Evolutionary conservation across 2,113 vertebrate species (phyloP).

Genomic region (Delphinapterus leucas): DNA sequence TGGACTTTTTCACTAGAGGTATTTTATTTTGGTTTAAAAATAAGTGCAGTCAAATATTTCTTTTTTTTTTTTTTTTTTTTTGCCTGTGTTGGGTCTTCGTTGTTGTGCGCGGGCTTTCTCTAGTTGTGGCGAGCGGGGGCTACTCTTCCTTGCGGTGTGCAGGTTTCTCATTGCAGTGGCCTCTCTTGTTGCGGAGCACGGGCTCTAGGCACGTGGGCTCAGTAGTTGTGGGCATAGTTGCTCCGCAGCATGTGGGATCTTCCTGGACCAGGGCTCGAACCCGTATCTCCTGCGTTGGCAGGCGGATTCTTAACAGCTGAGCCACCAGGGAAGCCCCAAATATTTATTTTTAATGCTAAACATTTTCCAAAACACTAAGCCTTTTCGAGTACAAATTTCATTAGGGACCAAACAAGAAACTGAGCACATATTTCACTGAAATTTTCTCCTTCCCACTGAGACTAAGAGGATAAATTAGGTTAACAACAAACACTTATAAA

Average conservation of each 20-base stretch:
- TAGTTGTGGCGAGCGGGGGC: too few relatives aligned
- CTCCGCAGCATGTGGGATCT: too few relatives aligned
- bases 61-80: background rate
- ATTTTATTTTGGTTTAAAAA: constrained; percentile 49
- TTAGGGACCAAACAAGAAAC: constrained; percentile 60
- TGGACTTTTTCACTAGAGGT: constrained; percentile 37
- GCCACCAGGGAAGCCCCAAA: background rate
- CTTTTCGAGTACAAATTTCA: constrained; percentile 56
- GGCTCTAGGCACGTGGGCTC: too few relatives aligned
- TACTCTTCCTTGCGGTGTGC: too few relatives aligned
- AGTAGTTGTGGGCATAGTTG: too few relatives aligned
- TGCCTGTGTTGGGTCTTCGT: too few relatives aligned
- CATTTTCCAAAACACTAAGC: constrained; percentile 63
- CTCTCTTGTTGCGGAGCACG: too few relatives aligned
- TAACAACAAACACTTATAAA: constrained; percentile 63
- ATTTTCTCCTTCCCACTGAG: constrained; percentile 60
- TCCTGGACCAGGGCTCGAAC: too few relatives aligned
- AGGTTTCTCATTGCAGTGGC: too few relatives aligned
- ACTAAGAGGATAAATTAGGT: constrained; percentile 60
- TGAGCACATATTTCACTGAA: constrained; percentile 66
- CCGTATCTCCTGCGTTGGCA: too few relatives aligned
- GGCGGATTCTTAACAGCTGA: too few relatives aligned
- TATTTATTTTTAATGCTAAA: constrained; percentile 62
- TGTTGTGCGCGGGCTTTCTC: too few relatives aligned
- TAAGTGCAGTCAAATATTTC: constrained; percentile 52